These are phyloP conservation scores for Jordanella pulchra DNA, from an alignment of 2,797 vertebrate species.

Conservation along the genomic window DNA sequence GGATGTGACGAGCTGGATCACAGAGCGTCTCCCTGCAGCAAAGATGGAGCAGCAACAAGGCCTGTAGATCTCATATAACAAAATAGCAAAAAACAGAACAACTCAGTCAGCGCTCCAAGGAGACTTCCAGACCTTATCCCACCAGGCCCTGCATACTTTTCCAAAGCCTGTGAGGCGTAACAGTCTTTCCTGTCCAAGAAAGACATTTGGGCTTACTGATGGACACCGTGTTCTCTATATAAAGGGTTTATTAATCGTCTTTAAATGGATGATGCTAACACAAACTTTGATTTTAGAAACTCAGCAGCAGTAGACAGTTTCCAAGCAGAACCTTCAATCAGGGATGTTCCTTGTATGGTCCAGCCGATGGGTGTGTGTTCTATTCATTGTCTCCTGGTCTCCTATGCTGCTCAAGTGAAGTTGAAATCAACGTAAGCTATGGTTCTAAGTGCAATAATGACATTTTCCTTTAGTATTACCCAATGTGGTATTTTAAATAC, in stretches of 20 bases:
- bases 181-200: constrained; percentile 27
- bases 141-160: constrained; percentile 21
- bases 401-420: constrained; percentile 16
- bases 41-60: constrained; percentile 18
- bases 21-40: constrained; percentile 79
- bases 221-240: constrained; percentile 18
- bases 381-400: constrained; percentile 4
- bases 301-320: constrained; percentile 23
- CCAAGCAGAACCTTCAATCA: constrained; percentile 16
- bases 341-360: constrained; percentile 24
- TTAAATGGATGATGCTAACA: constrained; percentile 16
- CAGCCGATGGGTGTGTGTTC: neutral
- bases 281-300: constrained; percentile 20
- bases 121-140: constrained; percentile 14
- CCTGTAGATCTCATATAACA: constrained; percentile 49
- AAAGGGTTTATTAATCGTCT: constrained; percentile 24
- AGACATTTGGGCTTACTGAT: constrained; percentile 11
- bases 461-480: constrained; percentile 7
- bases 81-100: neutral
- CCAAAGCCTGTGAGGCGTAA: constrained; percentile 24
- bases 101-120: constrained; percentile 18
- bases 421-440: constrained; percentile 18
- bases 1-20: constrained; percentile 88
- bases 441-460: constrained; percentile 62
- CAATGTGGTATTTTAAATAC: constrained; percentile 7